Base-by-base conservation (phyloP, 2,113 vertebrate species). In the Equus quagga region DNA sequence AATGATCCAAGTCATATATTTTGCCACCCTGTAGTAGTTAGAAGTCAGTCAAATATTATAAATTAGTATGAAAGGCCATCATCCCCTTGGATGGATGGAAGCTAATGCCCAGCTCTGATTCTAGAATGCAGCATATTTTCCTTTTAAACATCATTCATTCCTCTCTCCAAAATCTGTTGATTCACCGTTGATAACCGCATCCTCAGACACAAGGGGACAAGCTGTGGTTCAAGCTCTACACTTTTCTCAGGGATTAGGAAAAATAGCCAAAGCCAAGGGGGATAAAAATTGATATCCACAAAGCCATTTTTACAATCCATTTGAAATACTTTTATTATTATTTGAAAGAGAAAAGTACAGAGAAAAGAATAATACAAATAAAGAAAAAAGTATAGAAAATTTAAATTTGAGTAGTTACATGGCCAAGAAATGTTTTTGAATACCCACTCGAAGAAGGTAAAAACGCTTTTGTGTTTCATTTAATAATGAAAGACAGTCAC, bases 381-480 rank as follows among this genome's bases (percentile, higher is more conserved):
- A 73, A 73, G 69, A 72, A 65, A 44, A 92, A 73, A 3, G 26
- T 28, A 54, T 44, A 60, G 56, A n/a, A 94, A 90, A 41, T 82
- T 82, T 79, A 78, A 95, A 92, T 67, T 58, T 89, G 67, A 51
- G 19, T 90, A 75, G 46, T 90, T 76, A 96, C 3, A 17, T 76
- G 76, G 83, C 33, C 9, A 93, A 83, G 18, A 94, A 83, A 49
- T 51, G 7, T 44, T 94, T 94, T 51, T 54, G 18, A 90, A 70
- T 70, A 54, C 9, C 51, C 33, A 70, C 8, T 46, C 18, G 12
- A 88, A 89, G 31, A 23, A 67, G 46, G 26, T 70, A 67, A 86
- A 96, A 95, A 91, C 91, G 33, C 5, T 54, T 89, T 88, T 33
- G 46, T 85, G 31, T 85, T 97, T 97, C 31, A 84, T 54, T 96